These are phyloP conservation scores for Eurois occulta DNA, from an alignment of 2,888 invertebrate genomes.

Conservation along the genomic window DNA sequence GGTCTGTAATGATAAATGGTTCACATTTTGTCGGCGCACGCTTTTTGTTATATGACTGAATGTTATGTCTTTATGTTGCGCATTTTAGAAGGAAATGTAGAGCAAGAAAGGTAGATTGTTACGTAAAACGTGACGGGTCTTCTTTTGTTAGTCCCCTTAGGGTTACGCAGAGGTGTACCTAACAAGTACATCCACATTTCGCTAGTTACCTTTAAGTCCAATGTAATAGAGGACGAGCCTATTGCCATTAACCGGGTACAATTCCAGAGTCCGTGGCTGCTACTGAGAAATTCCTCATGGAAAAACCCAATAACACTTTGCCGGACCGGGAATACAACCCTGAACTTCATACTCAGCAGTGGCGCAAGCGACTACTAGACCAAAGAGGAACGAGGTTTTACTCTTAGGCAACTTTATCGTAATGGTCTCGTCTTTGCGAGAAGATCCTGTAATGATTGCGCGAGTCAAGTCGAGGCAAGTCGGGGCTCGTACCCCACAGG, in stretches of 20 bases:
- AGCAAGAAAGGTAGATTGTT: not conserved
- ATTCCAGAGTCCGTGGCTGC: not conserved
- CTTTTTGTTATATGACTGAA: not conserved
- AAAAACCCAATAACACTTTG: not conserved
- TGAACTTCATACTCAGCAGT: no score
- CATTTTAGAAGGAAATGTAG: not conserved
- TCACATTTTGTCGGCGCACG: slow-evolving; percentile 7
- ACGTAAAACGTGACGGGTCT: not conserved
- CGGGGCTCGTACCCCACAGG: no score
- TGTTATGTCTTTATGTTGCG: slow-evolving; percentile 33
- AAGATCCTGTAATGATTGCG: no score
- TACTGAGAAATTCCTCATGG: not conserved
- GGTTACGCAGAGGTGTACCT: not conserved
- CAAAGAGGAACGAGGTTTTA: no score
- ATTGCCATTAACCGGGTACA: not conserved
- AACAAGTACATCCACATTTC: no score
- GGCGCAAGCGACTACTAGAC: no score
- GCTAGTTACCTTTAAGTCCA: no score
- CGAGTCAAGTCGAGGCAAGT: no score
- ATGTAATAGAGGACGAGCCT: no score
- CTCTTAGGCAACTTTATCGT: no score
- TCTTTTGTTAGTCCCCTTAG: not conserved
- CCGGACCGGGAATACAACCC: not conserved
- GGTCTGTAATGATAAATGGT: slow-evolving; percentile 37
- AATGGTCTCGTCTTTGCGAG: no score